phyloP scores from a whole-genome alignment of 1,140 invertebrate genomes.

The Lamellibrachia luymesi region DNA sequence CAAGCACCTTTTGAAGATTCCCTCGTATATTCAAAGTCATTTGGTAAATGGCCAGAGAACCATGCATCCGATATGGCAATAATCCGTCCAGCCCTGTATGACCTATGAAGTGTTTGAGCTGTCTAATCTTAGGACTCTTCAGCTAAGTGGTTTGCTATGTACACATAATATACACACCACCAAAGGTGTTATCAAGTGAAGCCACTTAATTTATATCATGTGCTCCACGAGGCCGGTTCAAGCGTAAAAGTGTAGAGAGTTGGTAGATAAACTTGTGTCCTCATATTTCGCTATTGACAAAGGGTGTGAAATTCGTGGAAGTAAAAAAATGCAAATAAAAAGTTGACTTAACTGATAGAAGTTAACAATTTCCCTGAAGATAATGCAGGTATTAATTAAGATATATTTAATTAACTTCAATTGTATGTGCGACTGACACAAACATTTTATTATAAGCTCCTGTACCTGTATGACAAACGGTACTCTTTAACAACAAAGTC shows the following conservation, averaged over 20 bases:
- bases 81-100: neutral
- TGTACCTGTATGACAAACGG: neutral
- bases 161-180: neutral
- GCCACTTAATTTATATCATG: neutral
- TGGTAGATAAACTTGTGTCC: neutral
- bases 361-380: too few species aligned
- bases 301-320: neutral
- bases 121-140: neutral
- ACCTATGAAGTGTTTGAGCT: neutral
- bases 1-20: neutral
- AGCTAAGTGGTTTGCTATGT: neutral
- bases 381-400: too few species aligned
- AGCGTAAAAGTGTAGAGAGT: neutral
- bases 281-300: neutral
- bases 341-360: neutral
- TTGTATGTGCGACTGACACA: too few species aligned
- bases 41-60: neutral
- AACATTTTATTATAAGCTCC: too few species aligned
- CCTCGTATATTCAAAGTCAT: neutral
- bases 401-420: too few species aligned
- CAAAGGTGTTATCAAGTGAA: neutral
- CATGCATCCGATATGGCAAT: neutral
- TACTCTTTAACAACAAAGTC: neutral
- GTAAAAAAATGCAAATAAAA: neutral
- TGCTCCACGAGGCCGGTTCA: too few species aligned